phyloP scores from a whole-genome alignment of 1,140 invertebrate genomes.

The Drosophila pectinifera region DNA sequence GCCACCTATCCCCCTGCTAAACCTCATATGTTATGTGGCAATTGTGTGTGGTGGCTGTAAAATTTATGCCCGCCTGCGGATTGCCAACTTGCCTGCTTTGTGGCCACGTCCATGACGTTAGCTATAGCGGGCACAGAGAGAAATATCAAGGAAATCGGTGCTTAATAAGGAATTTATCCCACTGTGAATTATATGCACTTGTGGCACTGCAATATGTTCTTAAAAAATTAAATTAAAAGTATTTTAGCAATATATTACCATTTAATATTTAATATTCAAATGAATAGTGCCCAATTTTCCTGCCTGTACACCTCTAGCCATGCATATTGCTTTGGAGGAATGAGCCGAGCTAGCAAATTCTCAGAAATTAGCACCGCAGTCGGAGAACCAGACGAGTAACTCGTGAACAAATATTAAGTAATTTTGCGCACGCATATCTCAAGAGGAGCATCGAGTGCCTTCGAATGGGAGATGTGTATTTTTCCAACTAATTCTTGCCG shows the following conservation, averaged over 20 bases:
- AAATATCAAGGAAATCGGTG: not conserved
- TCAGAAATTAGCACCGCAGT: slow-evolving; percentile 41
- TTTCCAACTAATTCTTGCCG: slow-evolving; percentile 43
- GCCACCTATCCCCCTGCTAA: slow-evolving; percentile 1
- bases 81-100: slow-evolving; percentile 32
- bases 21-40: slow-evolving; percentile 40
- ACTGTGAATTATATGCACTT: not conserved
- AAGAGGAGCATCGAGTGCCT: slow-evolving; percentile 30
- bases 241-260: not conserved
- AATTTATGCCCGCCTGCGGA: slow-evolving; percentile 63
- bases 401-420: slow-evolving; percentile 54
- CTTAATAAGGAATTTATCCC: not conserved
- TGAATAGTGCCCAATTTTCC: not conserved
- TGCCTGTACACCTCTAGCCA: slow-evolving; percentile 10
- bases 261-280: not conserved
- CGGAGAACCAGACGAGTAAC: slow-evolving; percentile 34
- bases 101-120: slow-evolving; percentile 28
- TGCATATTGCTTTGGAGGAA: slow-evolving; percentile 42
- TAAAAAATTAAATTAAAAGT: not conserved
- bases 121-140: slow-evolving; percentile 8
- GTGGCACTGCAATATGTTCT: not conserved
- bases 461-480: slow-evolving; percentile 17
- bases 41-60: slow-evolving; percentile 53
- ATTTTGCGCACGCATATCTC: slow-evolving; percentile 49
- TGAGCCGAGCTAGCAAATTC: slow-evolving; percentile 36